These are phyloP conservation scores for Folsomia candida DNA, from an alignment of 2,888 invertebrate species.

Conservation along the genomic window DNA sequence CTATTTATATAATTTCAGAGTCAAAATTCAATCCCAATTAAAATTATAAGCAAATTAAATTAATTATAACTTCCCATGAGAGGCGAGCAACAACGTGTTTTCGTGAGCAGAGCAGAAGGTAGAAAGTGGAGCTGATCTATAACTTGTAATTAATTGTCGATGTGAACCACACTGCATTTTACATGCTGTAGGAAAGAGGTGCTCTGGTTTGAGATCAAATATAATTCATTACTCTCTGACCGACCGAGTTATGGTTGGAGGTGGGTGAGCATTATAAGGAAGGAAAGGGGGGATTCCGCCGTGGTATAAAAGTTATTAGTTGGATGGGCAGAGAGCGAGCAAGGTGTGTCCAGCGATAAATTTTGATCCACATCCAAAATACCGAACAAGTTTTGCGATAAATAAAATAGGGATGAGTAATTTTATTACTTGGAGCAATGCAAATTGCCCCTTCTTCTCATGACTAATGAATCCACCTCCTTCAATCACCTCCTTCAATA, in stretches of 20 bases:
- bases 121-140: background rate
- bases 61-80: background rate
- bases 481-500: background rate
- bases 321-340: background rate
- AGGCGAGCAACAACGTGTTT: no score
- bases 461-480: background rate
- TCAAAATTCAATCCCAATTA: background rate
- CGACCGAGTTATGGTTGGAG: no score
- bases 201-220: background rate
- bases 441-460: background rate
- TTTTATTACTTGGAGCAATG: conserved; percentile 5
- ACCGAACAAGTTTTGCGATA: conserved; percentile 10
- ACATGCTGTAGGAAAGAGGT: background rate
- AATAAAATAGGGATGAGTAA: conserved; percentile 3
- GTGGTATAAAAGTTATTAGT: no score
- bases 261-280: no score
- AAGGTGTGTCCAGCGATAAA: conserved; percentile 5
- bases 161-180: no score
- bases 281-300: no score
- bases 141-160: background rate
- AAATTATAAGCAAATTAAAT: background rate
- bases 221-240: background rate
- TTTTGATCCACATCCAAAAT: background rate
- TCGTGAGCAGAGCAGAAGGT: no score
- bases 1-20: no score